Evolutionary conservation across 2,797 vertebrate genomes (phyloP), one percentile per base, ranked within the genome.

Genomic region (Malacoctenus gilli): DNA sequence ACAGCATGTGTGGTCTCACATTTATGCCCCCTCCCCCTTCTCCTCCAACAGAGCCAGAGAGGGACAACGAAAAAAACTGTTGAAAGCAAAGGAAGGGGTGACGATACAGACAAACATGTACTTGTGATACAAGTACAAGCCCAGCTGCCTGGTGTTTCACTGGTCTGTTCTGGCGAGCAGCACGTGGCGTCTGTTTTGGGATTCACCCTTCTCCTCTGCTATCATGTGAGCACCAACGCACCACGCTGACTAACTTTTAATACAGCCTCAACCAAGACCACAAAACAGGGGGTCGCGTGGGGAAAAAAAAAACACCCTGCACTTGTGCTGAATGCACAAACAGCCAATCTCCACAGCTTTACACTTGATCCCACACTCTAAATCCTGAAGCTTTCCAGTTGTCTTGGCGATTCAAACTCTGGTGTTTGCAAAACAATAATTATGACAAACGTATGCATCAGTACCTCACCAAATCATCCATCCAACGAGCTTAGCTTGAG

Each of bases 1-100:
- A 73, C 88, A 83, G 87, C 87, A 87, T 90, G 89, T 91, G 89
- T 89, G 90, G 90, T 90, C 90, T 81, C 77, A 69, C 62, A 70
- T 85, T 77, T 73, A 76, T 77, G 72, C 69, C 23, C 49, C 60
- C 40, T 22, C 39, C 15, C 39, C 47, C 41, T 4, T n/a, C 13
- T 39, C 55, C 48, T 56, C 38, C 51, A 62, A 22, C 64, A 44
- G 54, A 48, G 39, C 46, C 35, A 18, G 22, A 58, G 22, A 16
- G 28, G 19, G 48, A 44, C 2, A 28, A 54, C 67, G 54, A 47
- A 58, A 52, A 51, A 12, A 41, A 64, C 48, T 37, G 28, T 11
- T 57, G 62, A 72, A 73, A 73, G 31, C 21, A 20, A 61, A 38
- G 47, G 46, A 67, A 66, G 53, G 53, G 65, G 48, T 22, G 61